Evolutionary conservation across 2,888 invertebrate genomes (phyloP), one percentile per base, ranked within the genome.

Genomic region (Thecocarcelia acutangulata): DNA sequence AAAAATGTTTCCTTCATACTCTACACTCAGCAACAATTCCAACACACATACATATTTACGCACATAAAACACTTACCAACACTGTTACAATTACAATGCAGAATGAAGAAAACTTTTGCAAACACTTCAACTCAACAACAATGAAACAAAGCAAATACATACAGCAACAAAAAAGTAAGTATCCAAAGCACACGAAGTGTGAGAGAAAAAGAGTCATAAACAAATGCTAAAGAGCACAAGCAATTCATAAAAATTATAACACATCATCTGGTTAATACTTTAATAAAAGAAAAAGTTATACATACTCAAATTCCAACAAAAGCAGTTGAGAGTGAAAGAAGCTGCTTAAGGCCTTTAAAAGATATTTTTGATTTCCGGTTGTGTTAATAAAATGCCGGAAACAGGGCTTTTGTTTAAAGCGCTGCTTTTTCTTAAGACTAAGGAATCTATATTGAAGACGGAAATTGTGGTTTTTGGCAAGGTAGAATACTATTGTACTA

Each of bases 311-410:
- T 21, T 19, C 19, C 48, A 48, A 19, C 48, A 19, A 5, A 48
- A 48, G 19, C 8, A 33, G 33, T 33, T 33, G 33, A 33, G 33
- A 33, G 33, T 33, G 9, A 33, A 33, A 33, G 33, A 33, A 8
- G 33, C 6, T 33, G 33, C 33, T 33, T 33, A 9, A 9, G 33
- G 9, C 40, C 59, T 59, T n/a, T 21, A 28, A 69, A 69, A 68
- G 24, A 37, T 69, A 42, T 58, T 69, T 56, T 69, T 58, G 58
- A 69, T 69, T 58, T 69, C 69, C 69, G 69, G 69, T 69, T 56
- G 28, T 17, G 13, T 24, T 24, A 24, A 24, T 24, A 24, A 24
- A 24, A 2, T 3, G 24, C 24, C 24, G 33, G 33, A 3, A 33
- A 8, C 8, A 33, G 8, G 33, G 33, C 8, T 33, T 33, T 33